A percentile compares a stretch with the other conserved stretches of the same genome.
Conservation (phyloP, 2,797 vertebrate genomes). For the Myotis myotis region DNA sequence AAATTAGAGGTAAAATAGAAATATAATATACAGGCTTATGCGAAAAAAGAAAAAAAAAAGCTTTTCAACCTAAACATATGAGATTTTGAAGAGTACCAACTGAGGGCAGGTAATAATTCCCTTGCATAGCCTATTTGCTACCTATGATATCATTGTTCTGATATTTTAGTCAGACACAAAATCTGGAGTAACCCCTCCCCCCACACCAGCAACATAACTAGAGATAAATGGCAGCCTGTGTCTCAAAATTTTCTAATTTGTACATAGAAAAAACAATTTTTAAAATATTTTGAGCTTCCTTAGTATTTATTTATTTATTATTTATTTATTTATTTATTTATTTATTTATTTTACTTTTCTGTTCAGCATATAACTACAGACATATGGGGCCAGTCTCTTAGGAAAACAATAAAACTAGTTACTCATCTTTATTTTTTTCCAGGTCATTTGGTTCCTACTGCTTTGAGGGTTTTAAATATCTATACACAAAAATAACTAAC, state of each 20-base stretch:
- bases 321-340: background rate
- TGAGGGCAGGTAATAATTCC: background rate
- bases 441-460: background rate
- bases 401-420: background rate
- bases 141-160: background rate
- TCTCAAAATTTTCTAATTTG: background rate
- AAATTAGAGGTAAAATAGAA: background rate
- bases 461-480: background rate
- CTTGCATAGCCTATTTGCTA: background rate
- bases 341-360: background rate
- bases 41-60: background rate
- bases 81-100: background rate
- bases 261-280: background rate
- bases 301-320: background rate
- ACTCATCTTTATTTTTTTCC: background rate
- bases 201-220: background rate
- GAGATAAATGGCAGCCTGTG: background rate
- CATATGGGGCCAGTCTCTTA: background rate
- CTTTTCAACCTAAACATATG: conserved; percentile 14
- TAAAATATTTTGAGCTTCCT: conserved; percentile 16
- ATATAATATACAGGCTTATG: background rate
- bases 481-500: background rate
- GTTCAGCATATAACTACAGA: background rate
- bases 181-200: background rate
- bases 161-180: background rate